Conservation (phyloP, 2,797 vertebrate species). For the Pogoniulus pusillus region DNA sequence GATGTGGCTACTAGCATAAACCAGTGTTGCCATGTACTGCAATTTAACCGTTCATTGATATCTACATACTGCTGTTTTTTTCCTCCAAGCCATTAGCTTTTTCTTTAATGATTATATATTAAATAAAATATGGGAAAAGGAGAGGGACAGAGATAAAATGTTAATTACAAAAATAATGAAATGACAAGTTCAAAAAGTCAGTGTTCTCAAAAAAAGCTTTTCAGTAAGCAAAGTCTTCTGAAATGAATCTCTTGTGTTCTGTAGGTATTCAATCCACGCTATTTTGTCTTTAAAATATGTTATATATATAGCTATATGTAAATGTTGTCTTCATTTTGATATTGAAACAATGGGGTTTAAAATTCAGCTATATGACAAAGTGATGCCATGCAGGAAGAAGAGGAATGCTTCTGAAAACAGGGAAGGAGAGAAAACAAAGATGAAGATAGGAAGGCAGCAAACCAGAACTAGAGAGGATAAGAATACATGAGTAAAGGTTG, state of each 20-base stretch:
- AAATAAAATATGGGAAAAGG: neutral
- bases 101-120: neutral
- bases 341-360: neutral
- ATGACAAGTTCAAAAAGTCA: neutral
- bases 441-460: neutral
- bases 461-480: neutral
- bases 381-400: too few relatives aligned
- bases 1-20: neutral
- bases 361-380: neutral
- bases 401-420: neutral
- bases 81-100: neutral
- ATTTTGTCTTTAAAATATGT: neutral
- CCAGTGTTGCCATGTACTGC: neutral
- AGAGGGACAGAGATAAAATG: neutral
- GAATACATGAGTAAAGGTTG: neutral
- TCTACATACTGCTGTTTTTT: neutral
- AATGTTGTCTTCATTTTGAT: neutral
- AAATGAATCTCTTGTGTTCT: neutral
- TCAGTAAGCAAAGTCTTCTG: neutral
- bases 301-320: neutral
- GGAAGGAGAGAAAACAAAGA: neutral
- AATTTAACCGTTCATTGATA: neutral
- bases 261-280: neutral
- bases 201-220: neutral
- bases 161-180: neutral